Base-by-base conservation (phyloP, 2,113 vertebrate species). In the Laticauda laticaudata region DNA sequence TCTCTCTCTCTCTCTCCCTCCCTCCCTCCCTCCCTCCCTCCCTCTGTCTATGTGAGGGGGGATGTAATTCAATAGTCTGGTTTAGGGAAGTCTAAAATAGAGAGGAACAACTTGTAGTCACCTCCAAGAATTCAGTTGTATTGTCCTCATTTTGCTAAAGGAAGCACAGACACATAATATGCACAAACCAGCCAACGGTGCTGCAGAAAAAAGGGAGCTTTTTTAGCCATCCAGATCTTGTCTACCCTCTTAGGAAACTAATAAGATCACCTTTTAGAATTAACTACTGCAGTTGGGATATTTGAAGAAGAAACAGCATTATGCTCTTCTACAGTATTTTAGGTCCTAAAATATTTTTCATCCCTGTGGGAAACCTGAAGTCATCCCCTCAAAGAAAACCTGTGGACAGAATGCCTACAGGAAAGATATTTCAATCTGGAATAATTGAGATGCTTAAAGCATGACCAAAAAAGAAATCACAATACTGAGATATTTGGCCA, bases 11-110 rank as follows among this genome's bases (percentile, higher is more conserved):
- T n/a, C 20, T 23, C 56, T 6, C 20, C 23, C 7, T 7, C 5
- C 1, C 59, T 4, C 10, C 1, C 11, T 5, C 61, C 0, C 10
- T 2, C 61, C 0, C 26, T 29, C 24, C 2, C 9, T 11, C 9
- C 3, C 61, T 12, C 61, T 4, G 10, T 64, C 24, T 9, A 10
- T 61, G 8, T 61, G 29, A 26, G 26, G 26, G 9, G 26, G 61
- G 5, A 69, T 69, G 14, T 75, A 75, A 75, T 34, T 34, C n/a
- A 39, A 39, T 75, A 75, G 69, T 39, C 69, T 21, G 18, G 18
- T 18, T 39, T 81, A 81, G n/a, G 69, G 69, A 81, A 81, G 34
- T 21, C 69, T 81, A 34, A 81, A 81, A 39, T 81, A 15, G 34
- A 81, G n/a, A 34, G 34, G 18, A 39, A 24, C 51, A 81, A 39